Evolutionary conservation across 2,888 invertebrate genomes (phyloP).

Genomic region (Vanessa cardui): DNA sequence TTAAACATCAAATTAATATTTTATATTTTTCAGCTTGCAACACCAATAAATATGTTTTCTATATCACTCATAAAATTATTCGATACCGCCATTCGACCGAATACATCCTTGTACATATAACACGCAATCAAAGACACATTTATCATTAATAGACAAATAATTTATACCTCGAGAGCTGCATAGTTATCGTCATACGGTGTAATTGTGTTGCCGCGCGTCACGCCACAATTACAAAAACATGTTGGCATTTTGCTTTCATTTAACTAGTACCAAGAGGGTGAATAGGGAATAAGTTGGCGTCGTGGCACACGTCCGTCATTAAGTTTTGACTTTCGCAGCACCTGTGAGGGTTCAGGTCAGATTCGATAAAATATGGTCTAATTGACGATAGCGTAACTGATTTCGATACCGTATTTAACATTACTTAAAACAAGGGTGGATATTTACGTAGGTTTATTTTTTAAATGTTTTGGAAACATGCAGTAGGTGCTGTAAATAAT

Average conservation of each 20-base stretch:
- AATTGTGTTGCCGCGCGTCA: slow-evolving; percentile 64
- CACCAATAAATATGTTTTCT: too few relatives aligned
- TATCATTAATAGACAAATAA: slow-evolving; percentile 58
- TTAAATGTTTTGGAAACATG: background rate
- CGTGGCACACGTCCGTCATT: slow-evolving; percentile 36
- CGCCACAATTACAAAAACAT: slow-evolving; percentile 69
- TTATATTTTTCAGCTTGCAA: too few relatives aligned
- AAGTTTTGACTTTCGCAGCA: slow-evolving; percentile 34
- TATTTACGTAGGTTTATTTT: background rate
- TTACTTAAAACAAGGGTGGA: background rate
- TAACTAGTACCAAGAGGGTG: slow-evolving; percentile 22
- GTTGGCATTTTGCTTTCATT: slow-evolving; percentile 45
- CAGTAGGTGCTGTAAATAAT: too few relatives aligned
- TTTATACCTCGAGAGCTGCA: slow-evolving; percentile 47
- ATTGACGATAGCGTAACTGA: slow-evolving; percentile 19
- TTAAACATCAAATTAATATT: too few relatives aligned
- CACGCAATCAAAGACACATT: slow-evolving; percentile 1
- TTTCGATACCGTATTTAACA: slow-evolving; percentile 3
- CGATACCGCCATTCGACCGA: too few relatives aligned
- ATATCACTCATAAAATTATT: too few relatives aligned
- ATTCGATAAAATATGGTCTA: slow-evolving; percentile 30
- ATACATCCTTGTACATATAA: background rate
- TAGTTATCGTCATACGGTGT: slow-evolving; percentile 65
- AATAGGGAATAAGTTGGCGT: slow-evolving; percentile 20
- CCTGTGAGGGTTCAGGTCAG: slow-evolving; percentile 26